Evolutionary conservation across 2,888 invertebrate genomes (phyloP).

Genomic region (Coleophora flavipennella): DNA sequence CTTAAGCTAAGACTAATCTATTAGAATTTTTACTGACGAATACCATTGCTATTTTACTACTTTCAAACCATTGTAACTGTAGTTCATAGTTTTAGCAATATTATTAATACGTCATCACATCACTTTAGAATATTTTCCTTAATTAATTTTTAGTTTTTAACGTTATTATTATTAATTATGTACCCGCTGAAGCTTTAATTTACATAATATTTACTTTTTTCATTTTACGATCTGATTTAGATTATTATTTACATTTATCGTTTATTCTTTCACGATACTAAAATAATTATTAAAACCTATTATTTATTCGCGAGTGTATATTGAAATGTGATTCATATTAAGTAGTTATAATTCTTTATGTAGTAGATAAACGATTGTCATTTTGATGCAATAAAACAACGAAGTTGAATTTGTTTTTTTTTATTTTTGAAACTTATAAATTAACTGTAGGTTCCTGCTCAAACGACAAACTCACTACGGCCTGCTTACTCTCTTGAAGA

Average conservation of each 20-base stretch:
- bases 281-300: background rate
- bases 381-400: conserved; percentile 60
- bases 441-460: background rate
- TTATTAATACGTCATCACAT: background rate
- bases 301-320: background rate
- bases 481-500: too few relatives aligned
- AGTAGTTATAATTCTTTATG: too few relatives aligned
- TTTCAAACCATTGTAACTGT: conserved; percentile 2
- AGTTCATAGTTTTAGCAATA: background rate
- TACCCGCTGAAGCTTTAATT: too few relatives aligned
- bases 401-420: conserved; percentile 26
- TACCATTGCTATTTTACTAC: conserved; percentile 20
- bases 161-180: too few relatives aligned
- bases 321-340: conserved; percentile 15
- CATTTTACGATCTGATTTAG: too few relatives aligned
- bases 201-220: too few relatives aligned
- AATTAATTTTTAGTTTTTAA: background rate
- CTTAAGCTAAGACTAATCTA: conserved; percentile 23
- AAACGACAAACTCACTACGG: too few relatives aligned
- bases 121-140: background rate
- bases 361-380: conserved; percentile 39
- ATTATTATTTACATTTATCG: too few relatives aligned
- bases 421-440: conserved; percentile 8
- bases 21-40: conserved; percentile 53
- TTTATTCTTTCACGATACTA: too few relatives aligned